Evolutionary conservation across 2,797 vertebrate genomes (phyloP).

Genomic region (Acanthopagrus latus): DNA sequence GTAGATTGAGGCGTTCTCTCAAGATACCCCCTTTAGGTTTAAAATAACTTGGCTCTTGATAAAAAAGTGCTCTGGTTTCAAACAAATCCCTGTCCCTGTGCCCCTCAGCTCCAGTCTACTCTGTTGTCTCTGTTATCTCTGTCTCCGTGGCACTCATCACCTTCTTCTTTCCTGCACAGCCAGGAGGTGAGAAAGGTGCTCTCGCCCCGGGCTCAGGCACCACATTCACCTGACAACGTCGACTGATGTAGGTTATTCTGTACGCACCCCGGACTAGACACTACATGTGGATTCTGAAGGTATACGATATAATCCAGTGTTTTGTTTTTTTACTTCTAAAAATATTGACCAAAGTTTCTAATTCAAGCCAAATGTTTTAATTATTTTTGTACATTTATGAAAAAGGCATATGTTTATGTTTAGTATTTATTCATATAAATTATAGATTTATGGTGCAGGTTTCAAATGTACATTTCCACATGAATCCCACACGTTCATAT

Average conservation of each 20-base stretch:
- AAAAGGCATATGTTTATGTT: background rate
- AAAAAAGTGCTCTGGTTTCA: slow-evolving; percentile 65
- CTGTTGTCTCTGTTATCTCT: slow-evolving; percentile 66
- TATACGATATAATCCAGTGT: background rate
- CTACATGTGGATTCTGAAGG: slow-evolving; percentile 9
- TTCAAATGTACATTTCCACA: background rate
- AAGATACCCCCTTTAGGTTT: slow-evolving; percentile 47
- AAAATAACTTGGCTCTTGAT: slow-evolving; percentile 72
- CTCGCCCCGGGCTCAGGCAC: slow-evolving; percentile 59
- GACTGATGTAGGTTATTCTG: slow-evolving; percentile 50
- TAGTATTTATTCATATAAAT: background rate
- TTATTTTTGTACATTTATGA: background rate
- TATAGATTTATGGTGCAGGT: background rate
- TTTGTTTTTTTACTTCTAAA: too few relatives aligned
- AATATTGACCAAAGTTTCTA: background rate
- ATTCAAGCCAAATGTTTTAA: background rate
- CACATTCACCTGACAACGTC: slow-evolving; percentile 57
- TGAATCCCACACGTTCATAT: too few relatives aligned
- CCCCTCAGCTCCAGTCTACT: slow-evolving; percentile 69
- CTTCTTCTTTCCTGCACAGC: slow-evolving; percentile 63
- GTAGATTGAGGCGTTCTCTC: slow-evolving; percentile 41
- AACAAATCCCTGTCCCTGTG: slow-evolving; percentile 64
- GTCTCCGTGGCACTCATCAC: slow-evolving; percentile 56
- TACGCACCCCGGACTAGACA: slow-evolving; percentile 30
- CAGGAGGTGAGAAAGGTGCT: slow-evolving; percentile 61